Conservation (phyloP, 2,113 vertebrate species). For the Xyliphius kryptos region DNA sequence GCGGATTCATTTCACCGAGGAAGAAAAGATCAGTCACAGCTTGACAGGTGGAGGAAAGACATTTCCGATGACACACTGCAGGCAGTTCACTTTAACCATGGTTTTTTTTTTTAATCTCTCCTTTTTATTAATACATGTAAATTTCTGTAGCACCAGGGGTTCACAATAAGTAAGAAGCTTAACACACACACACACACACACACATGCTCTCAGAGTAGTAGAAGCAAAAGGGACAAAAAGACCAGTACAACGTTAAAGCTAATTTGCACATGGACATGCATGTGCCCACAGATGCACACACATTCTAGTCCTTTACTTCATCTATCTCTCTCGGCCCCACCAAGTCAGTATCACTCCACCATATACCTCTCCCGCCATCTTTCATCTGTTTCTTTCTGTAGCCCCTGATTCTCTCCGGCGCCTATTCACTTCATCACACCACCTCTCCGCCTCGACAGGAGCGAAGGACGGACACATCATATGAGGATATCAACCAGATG, state of each 20-base stretch:
- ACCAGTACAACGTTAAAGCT: too few species aligned
- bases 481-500: constrained; percentile 1
- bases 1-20: constrained; percentile 13
- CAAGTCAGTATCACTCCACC: not conserved
- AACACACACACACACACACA: too few species aligned
- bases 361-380: constrained; percentile 7
- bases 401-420: not conserved
- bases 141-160: constrained; percentile 32
- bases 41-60: constrained; percentile 4
- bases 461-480: constrained; percentile 32
- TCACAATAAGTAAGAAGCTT: too few species aligned
- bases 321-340: not conserved
- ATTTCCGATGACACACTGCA: constrained; percentile 13
- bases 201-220: too few species aligned
- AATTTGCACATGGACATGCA: too few species aligned
- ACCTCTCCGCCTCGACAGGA: constrained; percentile 20
- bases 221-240: too few species aligned
- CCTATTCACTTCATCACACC: constrained; percentile 25
- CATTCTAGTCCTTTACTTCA: too few species aligned
- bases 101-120: constrained; percentile 27
- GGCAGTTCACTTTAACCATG: constrained; percentile 20
- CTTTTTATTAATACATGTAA: constrained; percentile 38
- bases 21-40: constrained; percentile 23
- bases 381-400: constrained; percentile 10
- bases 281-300: too few species aligned